Conservation (phyloP, 2,113 vertebrate genomes). For the Boleophthalmus pectinirostris region DNA sequence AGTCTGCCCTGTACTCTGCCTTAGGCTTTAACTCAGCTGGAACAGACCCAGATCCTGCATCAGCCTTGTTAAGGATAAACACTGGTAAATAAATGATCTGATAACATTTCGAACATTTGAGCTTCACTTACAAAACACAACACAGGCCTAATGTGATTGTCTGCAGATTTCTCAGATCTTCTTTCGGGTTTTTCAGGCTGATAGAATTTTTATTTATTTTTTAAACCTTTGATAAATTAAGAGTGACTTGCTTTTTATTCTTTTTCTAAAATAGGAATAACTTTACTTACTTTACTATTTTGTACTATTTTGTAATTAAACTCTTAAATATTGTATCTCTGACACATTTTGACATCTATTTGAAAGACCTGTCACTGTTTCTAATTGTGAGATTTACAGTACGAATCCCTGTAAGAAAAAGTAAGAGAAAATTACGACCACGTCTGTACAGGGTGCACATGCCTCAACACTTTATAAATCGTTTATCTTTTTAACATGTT, state of each 20-base stretch:
- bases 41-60: not conserved
- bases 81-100: not conserved
- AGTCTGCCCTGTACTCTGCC: not conserved
- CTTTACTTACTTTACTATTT: not conserved
- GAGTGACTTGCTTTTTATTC: not conserved
- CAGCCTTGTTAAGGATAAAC: constrained; percentile 7
- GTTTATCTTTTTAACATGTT: not conserved
- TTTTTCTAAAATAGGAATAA: not conserved
- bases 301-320: not conserved
- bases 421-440: too few relatives aligned
- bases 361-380: too few relatives aligned
- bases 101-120: not conserved
- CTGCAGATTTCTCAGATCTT: not conserved
- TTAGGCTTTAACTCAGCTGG: not conserved
- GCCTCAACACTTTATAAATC: not conserved
- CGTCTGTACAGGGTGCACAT: not conserved
- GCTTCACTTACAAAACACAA: not conserved
- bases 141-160: not conserved
- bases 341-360: too few relatives aligned
- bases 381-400: too few relatives aligned
- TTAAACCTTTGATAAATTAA: not conserved
- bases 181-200: not conserved
- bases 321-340: too few relatives aligned
- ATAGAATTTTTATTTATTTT: not conserved
- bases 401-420: too few relatives aligned